Conservation (phyloP, 2,888 invertebrate species). For the Cylloceria caligata region DNA sequence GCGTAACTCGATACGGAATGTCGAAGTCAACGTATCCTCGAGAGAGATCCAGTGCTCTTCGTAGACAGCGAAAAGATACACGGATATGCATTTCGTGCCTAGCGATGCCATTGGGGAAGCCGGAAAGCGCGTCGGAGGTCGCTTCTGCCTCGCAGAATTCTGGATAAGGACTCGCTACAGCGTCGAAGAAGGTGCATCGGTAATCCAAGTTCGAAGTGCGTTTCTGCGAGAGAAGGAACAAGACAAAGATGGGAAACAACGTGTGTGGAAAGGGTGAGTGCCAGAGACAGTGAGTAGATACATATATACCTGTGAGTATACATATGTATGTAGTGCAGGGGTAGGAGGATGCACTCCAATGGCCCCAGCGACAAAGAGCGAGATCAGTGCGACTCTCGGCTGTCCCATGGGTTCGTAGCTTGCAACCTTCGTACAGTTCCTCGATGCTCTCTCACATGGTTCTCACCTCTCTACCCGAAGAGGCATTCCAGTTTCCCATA, state of each 20-base stretch:
- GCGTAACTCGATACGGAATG: constrained; percentile 79
- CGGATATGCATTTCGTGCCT: constrained; percentile 75
- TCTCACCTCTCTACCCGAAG: constrained; percentile 71
- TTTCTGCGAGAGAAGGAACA: constrained; percentile 52
- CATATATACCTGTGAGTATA: constrained; percentile 23
- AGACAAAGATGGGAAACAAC: constrained; percentile 41
- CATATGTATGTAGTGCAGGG: constrained; percentile 30
- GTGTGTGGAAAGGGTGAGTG: constrained; percentile 13
- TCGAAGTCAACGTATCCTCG: constrained; percentile 73
- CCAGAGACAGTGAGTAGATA: constrained; percentile 20
- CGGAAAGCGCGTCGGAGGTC: constrained; percentile 57
- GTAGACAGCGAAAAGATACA: constrained; percentile 72
- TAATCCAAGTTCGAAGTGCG: constrained; percentile 50
- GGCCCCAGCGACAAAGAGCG: constrained; percentile 80
- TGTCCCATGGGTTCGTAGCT: constrained; percentile 75
- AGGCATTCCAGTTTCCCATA: constrained; percentile 42
- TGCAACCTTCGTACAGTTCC: constrained; percentile 59
- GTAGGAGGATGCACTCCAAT: constrained; percentile 78
- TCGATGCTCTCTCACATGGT: constrained; percentile 74
- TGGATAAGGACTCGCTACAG: constrained; percentile 21
- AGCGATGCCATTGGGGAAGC: constrained; percentile 38
- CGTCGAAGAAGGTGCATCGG: constrained; percentile 52
- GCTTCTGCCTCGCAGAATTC: constrained; percentile 50
- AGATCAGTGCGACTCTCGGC: constrained; percentile 81
- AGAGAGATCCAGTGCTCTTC: constrained; percentile 70